Evolutionary conservation across 2,113 vertebrate genomes (phyloP).

Genomic region (Apeltes quadracus): DNA sequence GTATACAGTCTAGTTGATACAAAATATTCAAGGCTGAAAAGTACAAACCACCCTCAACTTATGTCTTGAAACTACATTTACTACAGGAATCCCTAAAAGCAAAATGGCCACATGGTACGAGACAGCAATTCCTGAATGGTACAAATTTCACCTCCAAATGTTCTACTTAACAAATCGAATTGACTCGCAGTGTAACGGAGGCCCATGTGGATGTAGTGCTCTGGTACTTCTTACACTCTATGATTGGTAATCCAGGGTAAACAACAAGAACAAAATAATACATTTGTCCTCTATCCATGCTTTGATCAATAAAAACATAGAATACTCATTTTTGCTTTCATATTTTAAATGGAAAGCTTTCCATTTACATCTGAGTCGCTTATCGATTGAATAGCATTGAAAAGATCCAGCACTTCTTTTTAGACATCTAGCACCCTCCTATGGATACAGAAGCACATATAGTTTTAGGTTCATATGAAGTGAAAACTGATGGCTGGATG

Average conservation of each 20-base stretch:
- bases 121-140: neutral
- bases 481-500: neutral
- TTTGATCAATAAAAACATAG: neutral
- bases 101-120: too few species aligned
- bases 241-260: neutral
- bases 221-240: neutral
- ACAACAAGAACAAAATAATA: neutral
- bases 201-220: neutral
- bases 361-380: too few species aligned
- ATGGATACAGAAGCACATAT: neutral
- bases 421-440: too few species aligned
- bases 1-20: neutral
- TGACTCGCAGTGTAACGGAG: neutral
- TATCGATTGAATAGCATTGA: too few species aligned
- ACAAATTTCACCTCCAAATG: neutral
- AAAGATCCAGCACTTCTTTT: neutral
- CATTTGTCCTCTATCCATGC: neutral
- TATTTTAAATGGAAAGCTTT: neutral
- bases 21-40: neutral
- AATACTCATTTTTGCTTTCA: neutral
- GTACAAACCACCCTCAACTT: neutral
- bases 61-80: neutral
- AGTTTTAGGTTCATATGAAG: neutral
- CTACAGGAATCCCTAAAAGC: neutral
- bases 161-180: neutral